Percentiles rank a stretch among this genome's conserved stretches.
Evolutionary conservation across 2,113 vertebrate genomes (phyloP).

Genomic region (Eudyptes chrysolophus): DNA sequence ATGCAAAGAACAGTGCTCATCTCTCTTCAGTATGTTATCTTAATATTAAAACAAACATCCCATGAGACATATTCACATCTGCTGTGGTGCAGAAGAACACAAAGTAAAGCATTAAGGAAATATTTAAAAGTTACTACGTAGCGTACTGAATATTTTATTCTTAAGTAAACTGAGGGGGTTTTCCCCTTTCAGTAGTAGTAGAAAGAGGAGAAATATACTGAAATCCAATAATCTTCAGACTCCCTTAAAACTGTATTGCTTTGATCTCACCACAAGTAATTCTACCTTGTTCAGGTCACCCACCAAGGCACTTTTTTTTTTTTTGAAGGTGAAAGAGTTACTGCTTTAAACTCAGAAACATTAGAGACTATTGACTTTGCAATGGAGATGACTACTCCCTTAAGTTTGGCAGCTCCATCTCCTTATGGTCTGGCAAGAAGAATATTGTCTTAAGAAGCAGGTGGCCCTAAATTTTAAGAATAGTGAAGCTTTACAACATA

Average conservation of each 20-base stretch:
- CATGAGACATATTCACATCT: background rate
- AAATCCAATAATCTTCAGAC: constrained; percentile 13
- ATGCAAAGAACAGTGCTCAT: background rate
- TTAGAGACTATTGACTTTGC: constrained; percentile 62
- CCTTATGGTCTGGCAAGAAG: constrained; percentile 52
- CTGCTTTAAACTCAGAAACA: constrained; percentile 37
- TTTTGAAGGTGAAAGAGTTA: constrained; percentile 37
- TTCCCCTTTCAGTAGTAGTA: background rate
- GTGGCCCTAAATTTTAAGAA: constrained; percentile 41
- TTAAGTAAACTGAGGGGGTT: background rate
- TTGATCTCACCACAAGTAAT: constrained; percentile 59
- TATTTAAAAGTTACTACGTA: background rate
- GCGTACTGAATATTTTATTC: background rate
- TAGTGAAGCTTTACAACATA: constrained; percentile 8
- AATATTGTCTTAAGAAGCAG: constrained; percentile 51
- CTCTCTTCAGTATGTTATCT: background rate
- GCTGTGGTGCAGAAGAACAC: background rate
- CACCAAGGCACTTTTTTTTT: background rate
- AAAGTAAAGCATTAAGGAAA: constrained; percentile 1
- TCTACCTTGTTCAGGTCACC: constrained; percentile 37
- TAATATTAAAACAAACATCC: background rate
- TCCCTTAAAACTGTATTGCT: background rate
- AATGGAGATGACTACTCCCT: constrained; percentile 54
- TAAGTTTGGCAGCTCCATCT: constrained; percentile 46
- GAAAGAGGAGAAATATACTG: constrained; percentile 9